Evolutionary conservation across 2,797 vertebrate species (phyloP), one percentile per base, ranked within the genome.

Genomic region (Spondyliosoma cantharus): DNA sequence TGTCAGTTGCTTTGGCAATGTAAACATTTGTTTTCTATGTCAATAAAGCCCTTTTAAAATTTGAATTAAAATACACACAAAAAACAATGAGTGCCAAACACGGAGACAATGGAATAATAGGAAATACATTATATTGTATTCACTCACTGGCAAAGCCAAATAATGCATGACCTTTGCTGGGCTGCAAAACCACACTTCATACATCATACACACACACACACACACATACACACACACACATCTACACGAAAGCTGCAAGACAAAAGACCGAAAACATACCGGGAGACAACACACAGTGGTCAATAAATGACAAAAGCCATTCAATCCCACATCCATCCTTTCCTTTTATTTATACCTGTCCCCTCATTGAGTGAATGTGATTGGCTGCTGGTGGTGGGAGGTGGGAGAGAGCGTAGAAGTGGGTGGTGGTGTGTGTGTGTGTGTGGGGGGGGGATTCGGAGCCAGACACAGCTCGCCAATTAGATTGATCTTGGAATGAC

Each of bases 271-370:
- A 49, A 49, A 82, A 65, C 82, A 82, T 82, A 83, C 85, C 71
- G 87, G 81, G 76, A 74, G 66, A 86, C 80, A 87, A 91, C 76
- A 87, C 87, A 78, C 57, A 19, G 62, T 19, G 76, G 84, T 94
- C 92, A 86, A 93, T 93, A 93, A 89, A 86, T 60, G 80, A 89
- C 92, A 90, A 74, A 81, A 79, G 68, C 64, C 78, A 87, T 91
- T 86, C 76, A 43, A 76, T 76, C 80, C 82, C 68, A 76, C 85
- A 86, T 91, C 90, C 84, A 86, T 92, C 87, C 71, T 14, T 74
- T 62, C 86, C 85, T 66, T 81, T 83, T 88, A 90, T 93, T 89
- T 88, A 84, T 76, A 91, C 74, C 83, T 73, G 76, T 53, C 84
- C 68, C 27, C 69, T 61, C 71, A 71, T 70, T 64, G 80, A 78